Evolutionary conservation across 2,113 vertebrate genomes (phyloP).

Genomic region (Danionella cerebrum): DNA sequence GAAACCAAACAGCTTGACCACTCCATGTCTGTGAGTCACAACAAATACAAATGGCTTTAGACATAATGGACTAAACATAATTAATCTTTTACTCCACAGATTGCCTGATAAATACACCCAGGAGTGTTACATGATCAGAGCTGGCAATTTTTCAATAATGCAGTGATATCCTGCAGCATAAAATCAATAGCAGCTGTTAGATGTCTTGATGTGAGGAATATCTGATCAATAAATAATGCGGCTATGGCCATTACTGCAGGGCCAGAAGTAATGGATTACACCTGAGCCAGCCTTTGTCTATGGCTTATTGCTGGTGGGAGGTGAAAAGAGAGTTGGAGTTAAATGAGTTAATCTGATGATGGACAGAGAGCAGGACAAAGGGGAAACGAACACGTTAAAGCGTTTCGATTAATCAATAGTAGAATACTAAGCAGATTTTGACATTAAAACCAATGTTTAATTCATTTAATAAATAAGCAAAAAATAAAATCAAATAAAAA

Average conservation of each 20-base stretch:
- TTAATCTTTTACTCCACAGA: conserved; percentile 5
- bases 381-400: conserved; percentile 16
- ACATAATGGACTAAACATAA: neutral
- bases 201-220: conserved; percentile 44
- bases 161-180: conserved; percentile 41
- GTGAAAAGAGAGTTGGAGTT: neutral
- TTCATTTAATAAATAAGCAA: too few relatives aligned
- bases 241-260: conserved; percentile 21
- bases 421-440: conserved; percentile 15
- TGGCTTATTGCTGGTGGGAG: neutral
- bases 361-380: conserved; percentile 19
- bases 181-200: conserved; percentile 40
- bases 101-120: neutral
- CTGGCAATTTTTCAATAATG: conserved; percentile 50
- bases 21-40: neutral
- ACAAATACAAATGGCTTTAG: neutral
- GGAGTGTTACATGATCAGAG: neutral
- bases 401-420: neutral
- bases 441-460: neutral
- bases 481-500: too few relatives aligned
- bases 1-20: neutral
- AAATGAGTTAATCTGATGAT: neutral
- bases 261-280: conserved; percentile 39
- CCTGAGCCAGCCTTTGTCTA: conserved; percentile 16
- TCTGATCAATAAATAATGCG: conserved; percentile 55